Percentiles rank a stretch among this genome's conserved stretches.
These are phyloP conservation scores for Damaliscus lunatus DNA, from an alignment of 2,113 vertebrate genomes.

Conservation along the genomic window DNA sequence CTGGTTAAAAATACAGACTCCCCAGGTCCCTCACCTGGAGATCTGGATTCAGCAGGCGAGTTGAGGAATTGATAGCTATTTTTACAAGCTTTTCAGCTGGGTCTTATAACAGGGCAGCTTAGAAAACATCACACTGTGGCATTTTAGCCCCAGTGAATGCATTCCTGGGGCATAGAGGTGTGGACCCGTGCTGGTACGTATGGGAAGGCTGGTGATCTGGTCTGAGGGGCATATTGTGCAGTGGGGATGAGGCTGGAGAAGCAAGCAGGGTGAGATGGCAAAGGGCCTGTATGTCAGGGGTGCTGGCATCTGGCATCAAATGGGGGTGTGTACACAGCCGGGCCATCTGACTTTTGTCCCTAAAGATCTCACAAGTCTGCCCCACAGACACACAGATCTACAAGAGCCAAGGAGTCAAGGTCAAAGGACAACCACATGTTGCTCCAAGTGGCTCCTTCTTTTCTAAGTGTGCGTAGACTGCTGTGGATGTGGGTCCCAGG, in stretches of 20 bases:
- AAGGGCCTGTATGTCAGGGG: neutral
- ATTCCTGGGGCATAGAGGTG: neutral
- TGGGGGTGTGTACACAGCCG: slow-evolving; percentile 51
- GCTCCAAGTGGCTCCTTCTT: neutral
- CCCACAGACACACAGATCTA: neutral
- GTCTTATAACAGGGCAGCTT: neutral
- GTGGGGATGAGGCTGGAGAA: neutral
- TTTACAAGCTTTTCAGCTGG: neutral
- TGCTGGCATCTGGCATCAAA: slow-evolving; percentile 20
- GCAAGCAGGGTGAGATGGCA: neutral
- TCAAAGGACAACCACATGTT: neutral
- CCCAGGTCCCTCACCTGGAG: neutral
- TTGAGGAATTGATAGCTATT: neutral
- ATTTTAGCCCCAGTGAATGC: neutral
- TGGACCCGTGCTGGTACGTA: too few species aligned
- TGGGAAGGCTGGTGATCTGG: too few species aligned
- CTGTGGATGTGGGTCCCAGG: neutral
- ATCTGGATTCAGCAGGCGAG: neutral
- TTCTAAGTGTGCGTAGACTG: neutral
- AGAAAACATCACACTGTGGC: neutral
- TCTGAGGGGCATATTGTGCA: neutral
- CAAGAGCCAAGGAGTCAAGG: neutral
- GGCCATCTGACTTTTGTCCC: neutral
- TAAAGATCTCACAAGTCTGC: slow-evolving; percentile 60
- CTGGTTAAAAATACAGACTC: neutral